Percentiles rank a stretch among this genome's conserved stretches.
Conservation (phyloP, 2,113 vertebrate genomes). For the Calidris pygmaea region DNA sequence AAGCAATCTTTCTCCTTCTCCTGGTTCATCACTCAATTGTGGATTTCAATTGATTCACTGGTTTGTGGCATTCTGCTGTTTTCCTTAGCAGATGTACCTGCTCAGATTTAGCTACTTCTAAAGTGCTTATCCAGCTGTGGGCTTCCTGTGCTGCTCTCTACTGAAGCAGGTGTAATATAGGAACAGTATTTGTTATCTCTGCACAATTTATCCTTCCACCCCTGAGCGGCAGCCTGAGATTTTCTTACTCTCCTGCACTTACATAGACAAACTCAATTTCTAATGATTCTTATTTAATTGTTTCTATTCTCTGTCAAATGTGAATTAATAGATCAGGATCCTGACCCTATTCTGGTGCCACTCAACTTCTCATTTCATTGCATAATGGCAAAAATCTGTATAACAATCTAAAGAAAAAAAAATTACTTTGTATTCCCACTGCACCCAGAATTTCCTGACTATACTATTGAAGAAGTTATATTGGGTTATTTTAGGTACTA, state of each 20-base stretch:
- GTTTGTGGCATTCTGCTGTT: neutral
- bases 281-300: neutral
- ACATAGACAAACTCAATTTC: neutral
- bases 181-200: neutral
- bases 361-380: neutral
- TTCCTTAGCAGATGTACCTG: neutral
- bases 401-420: neutral
- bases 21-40: neutral
- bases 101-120: neutral
- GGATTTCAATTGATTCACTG: neutral
- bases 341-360: neutral
- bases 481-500: neutral
- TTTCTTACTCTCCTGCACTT: neutral
- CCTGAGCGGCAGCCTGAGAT: neutral
- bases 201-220: neutral
- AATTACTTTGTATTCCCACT: neutral
- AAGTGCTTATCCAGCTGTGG: neutral
- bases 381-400: neutral
- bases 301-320: neutral
- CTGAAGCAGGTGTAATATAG: neutral
- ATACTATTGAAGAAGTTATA: neutral
- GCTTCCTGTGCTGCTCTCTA: neutral
- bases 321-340: neutral
- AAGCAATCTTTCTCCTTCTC: neutral
- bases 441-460: neutral